Conservation (phyloP, 30 jellyfish, hydroid and myxozoan species). For the Haliclystus octoradiatus region DNA sequence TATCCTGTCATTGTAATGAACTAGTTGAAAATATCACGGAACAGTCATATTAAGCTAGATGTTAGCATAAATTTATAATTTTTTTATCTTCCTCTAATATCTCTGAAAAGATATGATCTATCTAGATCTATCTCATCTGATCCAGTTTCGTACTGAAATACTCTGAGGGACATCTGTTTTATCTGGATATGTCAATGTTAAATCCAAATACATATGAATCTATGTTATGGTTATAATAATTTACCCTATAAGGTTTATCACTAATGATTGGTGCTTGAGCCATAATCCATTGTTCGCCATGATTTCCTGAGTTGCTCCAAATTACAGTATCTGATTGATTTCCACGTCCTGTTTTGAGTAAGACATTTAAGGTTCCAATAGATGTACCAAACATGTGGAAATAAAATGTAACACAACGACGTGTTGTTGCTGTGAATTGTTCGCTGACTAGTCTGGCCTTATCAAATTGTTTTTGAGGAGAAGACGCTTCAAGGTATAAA, state of each 20-base stretch:
- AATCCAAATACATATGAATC: no score
- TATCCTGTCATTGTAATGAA: no score
- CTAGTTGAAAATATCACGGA: no score
- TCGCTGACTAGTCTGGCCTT: constrained; percentile 80
- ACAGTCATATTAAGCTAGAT: no score
- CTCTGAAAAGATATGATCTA: no score
- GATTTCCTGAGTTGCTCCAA: constrained; percentile 90
- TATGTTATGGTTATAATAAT: no score
- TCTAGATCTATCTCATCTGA: no score
- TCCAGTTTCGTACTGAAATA: no score
- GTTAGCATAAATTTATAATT: no score
- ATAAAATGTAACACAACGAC: constrained; percentile 67
- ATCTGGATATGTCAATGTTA: no score
- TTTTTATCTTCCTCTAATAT: no score
- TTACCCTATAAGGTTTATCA: constrained; percentile 45
- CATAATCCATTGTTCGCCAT: constrained; percentile 80
- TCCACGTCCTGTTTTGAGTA: constrained; percentile 73
- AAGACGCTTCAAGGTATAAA: constrained; percentile 67
- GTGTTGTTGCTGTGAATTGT: constrained; percentile 52
- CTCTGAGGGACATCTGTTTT: no score
- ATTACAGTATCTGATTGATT: constrained; percentile 69
- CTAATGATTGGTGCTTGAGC: constrained; percentile 87
- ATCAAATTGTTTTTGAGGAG: constrained; percentile 63
- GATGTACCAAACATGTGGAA: constrained; percentile 89
- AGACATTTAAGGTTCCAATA: constrained; percentile 75